Evolutionary conservation across 2,888 invertebrate genomes (phyloP), one percentile per base, ranked within the genome.

Genomic region (Cistogaster globosa): DNA sequence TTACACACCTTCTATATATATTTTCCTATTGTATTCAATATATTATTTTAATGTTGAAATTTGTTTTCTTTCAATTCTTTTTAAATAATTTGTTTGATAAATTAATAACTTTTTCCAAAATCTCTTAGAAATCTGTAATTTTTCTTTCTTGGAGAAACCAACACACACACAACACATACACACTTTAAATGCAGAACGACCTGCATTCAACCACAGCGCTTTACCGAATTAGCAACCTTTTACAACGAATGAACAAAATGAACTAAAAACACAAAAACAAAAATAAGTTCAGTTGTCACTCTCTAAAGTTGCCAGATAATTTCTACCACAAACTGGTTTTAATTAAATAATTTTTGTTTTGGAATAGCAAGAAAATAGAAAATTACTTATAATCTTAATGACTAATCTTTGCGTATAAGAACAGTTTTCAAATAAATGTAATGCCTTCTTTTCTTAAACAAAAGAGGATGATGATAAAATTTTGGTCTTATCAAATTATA

Each of bases 151-250:
- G 53, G 65, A 60, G 58, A 83, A 83, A 63, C 58, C 55, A 79
- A 62, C 77, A 67, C 71, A 72, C 74, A 67, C 72, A 72, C 77
- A 84, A 69, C 82, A 75, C 78, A 82, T 74, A 75, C 57, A 85
- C 85, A 85, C 85, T 79, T 71, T 38, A 72, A 71, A 77, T 83
- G 82, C 82, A 83, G 78, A 77, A 76, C 76, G 78, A 67, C 84
- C 84, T 84, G 84, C 84, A 84, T 48, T 38, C 53, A 65, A 71
- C 58, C 84, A 76, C 60, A 72, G 48, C 76, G 72, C n/a, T 18
- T 57, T 18, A 53, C 75, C 65, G 58, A 69, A 42, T 63, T 18
- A 51, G 60, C 75, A 79, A 84, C 79, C 68, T 77, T 53, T 67
- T 71, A 63, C 68, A 69, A 75, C 69, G 75, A 80, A 71, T 79